Evolutionary conservation across 2,797 vertebrate genomes (phyloP), one percentile per base, ranked within the genome.

Genomic region (Scarus forsteni): DNA sequence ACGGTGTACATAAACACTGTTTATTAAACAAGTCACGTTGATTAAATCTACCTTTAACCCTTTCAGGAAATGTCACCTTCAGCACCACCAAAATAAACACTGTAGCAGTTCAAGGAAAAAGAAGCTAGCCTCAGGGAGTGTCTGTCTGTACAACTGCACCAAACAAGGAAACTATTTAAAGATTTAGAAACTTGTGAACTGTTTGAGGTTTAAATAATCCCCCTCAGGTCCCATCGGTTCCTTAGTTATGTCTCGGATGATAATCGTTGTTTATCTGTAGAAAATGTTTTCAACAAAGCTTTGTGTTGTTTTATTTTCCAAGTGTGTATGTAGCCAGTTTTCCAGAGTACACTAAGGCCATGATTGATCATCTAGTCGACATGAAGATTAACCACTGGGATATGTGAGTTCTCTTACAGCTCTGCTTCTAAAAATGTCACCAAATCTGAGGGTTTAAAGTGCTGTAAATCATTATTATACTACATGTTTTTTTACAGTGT

Each of bases 381-480:
- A 92, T 93, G 94, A 99, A 99, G 90, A 93, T 98, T 80, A 96
- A 93, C 85, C 98, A 99, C 81, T 99, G 98, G 97, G 96, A 99
- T 14, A 52, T 92, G 98, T 98, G 89, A 85, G 96, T 60, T 12
- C 13, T 39, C 60, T 0, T 19, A 8, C 46, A 48, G 10, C 19
- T 8, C 50, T 15, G 3, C 55, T 60, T 14, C 6, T 68, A 7
- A 39, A 6, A 39, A 55, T 70, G 15, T 7, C n/a, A 39, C 7
- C 2, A 27, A 35, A 58, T 19, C 36, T 36, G 6, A 40, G 7
- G 2, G 10, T 49, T 27, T 27, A 27, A 2, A 27, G 27, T 27
- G 27, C 27, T 27, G 27, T 27, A 27, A 27, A 27, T 27, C 27
- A 35, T 51, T 11, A 27, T 50, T 19, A 11, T 27, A 12, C 8